Base-by-base conservation (phyloP, 2,797 vertebrate species). In the Pangasius krempfi region DNA sequence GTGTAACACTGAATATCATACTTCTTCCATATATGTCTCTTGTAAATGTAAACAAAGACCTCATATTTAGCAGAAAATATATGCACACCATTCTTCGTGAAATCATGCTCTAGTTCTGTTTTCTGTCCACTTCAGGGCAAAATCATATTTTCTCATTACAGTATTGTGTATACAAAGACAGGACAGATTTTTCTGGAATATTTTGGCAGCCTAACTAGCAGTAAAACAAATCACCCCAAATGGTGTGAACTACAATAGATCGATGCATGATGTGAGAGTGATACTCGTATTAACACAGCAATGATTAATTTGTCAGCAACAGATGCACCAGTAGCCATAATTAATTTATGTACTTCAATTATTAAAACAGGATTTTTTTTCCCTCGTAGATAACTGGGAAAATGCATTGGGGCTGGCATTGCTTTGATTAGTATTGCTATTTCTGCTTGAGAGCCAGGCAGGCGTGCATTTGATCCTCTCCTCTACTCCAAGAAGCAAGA, bases 311-410 rank as follows among this genome's bases (percentile, higher is more conserved):
- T 92, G 93, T 92, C 88, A 92, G 92, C 88, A 92, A 44, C 89
- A 90, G 91, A 94, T 93, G 94, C 92, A 94, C 92, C 90, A 93
- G 93, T 94, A 93, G 94, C 95, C 94, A 95, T 94, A 94, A 94
- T 84, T 94, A 95, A 96, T 96, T 95, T 94, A 96, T 95, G 92
- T 88, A 91, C 93, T 93, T 96, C 89, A 96, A 96, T 96, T 94
- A 96, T 96, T 96, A 93, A 97, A 92, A 91, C 88, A 90, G 75
- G 84, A 92, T 81, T 93, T 93, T 94, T 44, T 86, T 64, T 76
- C 30, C 25, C 76, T 76, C 58, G 56, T 60, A 94, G 95, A 92
- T 93, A 94, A 94, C 92, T 95, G 94, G 91, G 95, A 94, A 95
- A 94, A 95, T 95, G 94, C 93, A 96, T 94, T 92, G 93, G 89